Evolutionary conservation across 2,113 vertebrate species (phyloP), one percentile per base, ranked within the genome.

Genomic region (Halcyon malimbica): DNA sequence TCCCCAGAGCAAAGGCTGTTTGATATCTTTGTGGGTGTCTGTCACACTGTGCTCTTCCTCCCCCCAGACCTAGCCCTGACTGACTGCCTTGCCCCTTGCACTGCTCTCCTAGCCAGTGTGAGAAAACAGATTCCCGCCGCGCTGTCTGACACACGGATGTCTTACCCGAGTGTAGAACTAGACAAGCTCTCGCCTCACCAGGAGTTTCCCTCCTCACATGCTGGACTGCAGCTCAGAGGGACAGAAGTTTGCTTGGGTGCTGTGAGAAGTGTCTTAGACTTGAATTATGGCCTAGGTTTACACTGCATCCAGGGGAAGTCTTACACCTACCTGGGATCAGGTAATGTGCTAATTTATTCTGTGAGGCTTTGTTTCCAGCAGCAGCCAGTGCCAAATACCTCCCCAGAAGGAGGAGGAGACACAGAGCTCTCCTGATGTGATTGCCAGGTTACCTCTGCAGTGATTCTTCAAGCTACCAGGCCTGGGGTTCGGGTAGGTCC

Each of bases 21-120:
- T 2, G 50, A 1, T 64, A 0, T 4, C 1, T 37, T 20, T 6
- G 0, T 10, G n/a, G 13, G 14, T 41, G 12, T 35, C 29, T 39
- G 20, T 46, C 41, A 23, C 23, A 1, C 19, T 53, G 60, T 2
- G 3, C 23, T 63, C 19, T 44, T 83, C 48, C 41, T 51, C 8
- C 20, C 17, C 17, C 10, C 6, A 5, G 8, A n/a, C 8, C 69
- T 51, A 20, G 2, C 31, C 51, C 26, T 7, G 57, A 2, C 62
- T 59, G 9, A 11, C n/a, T 44, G 35, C 41, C 37, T 42, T 67
- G 28, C 5, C 25, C 68, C 28, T 53, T 60, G 64, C 0, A 1
- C 54, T 54, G 26, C 53, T 71, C 19, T 31, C 14, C 28, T 5
- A 12, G 53, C 5, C 23, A 1, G 0, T 4, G 6, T 41, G 51